phyloP scores from a whole-genome alignment of 2,797 vertebrate genomes.

The Sebastes ruberrimus region DNA sequence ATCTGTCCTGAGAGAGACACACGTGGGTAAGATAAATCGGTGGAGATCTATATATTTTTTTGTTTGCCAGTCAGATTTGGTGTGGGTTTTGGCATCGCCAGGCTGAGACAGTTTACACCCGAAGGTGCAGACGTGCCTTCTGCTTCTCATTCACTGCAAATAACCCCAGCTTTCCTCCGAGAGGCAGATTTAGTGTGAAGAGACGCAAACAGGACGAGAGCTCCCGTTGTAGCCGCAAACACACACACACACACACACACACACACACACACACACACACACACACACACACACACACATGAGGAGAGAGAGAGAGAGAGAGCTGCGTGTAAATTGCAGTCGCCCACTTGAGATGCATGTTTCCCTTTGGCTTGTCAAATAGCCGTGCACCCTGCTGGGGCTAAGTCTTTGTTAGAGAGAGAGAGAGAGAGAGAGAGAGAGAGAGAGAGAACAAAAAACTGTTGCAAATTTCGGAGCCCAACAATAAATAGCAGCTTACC shows the following conservation, averaged over 20 bases:
- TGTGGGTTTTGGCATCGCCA: constrained; percentile 13
- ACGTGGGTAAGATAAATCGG: not conserved
- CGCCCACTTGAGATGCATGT: constrained; percentile 76
- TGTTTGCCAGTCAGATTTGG: constrained; percentile 14
- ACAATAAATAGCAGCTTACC: constrained; percentile 79
- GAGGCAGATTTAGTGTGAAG: constrained; percentile 62
- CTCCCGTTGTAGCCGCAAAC: constrained; percentile 38
- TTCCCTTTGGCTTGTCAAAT: constrained; percentile 75
- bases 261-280: constrained; percentile 4
- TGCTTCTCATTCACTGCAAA: constrained; percentile 60
- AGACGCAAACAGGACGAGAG: constrained; percentile 57
- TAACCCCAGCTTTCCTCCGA: constrained; percentile 33
- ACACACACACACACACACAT: constrained; percentile 14
- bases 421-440: constrained; percentile 17
- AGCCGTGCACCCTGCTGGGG: constrained; percentile 66
- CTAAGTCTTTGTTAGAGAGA: constrained; percentile 63
- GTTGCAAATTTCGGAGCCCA: constrained; percentile 17
- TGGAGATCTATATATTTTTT: constrained; percentile 4
- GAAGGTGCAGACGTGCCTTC: constrained; percentile 54
- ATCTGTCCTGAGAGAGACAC: not conserved
- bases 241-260: constrained; percentile 24
- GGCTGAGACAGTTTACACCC: constrained; percentile 39
- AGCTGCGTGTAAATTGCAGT: constrained; percentile 64
- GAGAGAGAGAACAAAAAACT: not conserved
- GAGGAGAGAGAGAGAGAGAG: not conserved